Evolutionary conservation across 2,797 vertebrate genomes (phyloP).

Genomic region (Gastrophryne carolinensis): DNA sequence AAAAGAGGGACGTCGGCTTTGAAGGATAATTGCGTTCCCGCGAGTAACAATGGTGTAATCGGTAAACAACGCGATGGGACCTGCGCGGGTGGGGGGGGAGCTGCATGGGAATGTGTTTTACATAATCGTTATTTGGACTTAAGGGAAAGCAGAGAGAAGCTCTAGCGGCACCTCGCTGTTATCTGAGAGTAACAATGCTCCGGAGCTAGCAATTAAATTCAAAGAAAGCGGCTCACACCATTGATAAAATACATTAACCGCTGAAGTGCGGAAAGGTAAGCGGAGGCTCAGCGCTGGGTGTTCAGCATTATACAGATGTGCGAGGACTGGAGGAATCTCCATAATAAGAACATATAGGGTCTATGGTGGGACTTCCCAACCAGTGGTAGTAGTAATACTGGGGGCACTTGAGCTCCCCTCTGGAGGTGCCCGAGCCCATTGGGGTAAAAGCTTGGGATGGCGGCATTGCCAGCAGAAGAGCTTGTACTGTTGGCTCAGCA

Average conservation of each 20-base stretch:
- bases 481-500: too few relatives aligned
- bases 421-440: too few relatives aligned
- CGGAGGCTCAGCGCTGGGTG: too few relatives aligned
- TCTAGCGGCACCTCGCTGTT: neutral
- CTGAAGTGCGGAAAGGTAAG: neutral
- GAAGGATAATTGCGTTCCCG: slow-evolving; percentile 28
- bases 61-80: slow-evolving; percentile 8
- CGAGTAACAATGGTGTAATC: slow-evolving; percentile 30
- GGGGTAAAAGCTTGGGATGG: too few relatives aligned
- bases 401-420: too few relatives aligned
- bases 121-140: slow-evolving; percentile 26
- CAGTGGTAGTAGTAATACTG: too few relatives aligned
- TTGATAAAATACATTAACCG: neutral
- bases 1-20: slow-evolving; percentile 28
- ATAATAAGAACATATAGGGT: too few relatives aligned
- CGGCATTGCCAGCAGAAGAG: too few relatives aligned
- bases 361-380: too few relatives aligned
- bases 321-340: too few relatives aligned
- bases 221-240: neutral
- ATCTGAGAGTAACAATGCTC: neutral
- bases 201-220: neutral
- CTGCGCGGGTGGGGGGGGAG: neutral
- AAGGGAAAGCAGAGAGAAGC: neutral
- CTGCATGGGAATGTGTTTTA: neutral
- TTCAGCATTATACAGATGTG: too few relatives aligned